Conservation (phyloP, 2,797 vertebrate genomes). For the Melanotaenia trifasciata region DNA sequence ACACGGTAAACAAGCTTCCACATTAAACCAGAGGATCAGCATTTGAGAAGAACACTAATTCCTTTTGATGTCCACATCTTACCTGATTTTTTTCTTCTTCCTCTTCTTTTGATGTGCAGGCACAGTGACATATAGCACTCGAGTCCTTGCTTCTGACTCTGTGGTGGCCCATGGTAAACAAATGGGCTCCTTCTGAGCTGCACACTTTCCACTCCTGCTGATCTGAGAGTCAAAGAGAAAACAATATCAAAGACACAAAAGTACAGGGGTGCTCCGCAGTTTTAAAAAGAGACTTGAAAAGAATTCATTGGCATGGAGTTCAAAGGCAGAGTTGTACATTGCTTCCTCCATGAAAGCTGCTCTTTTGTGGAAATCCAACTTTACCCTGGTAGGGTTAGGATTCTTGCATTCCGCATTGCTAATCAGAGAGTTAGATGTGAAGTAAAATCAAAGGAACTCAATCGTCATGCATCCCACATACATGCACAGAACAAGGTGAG, state of each 20-base stretch:
- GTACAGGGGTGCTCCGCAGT: slow-evolving; percentile 11
- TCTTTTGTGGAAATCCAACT: slow-evolving; percentile 35
- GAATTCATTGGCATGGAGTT: slow-evolving; percentile 51
- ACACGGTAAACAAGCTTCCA: slow-evolving; percentile 35
- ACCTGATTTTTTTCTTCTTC: not conserved
- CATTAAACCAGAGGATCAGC: slow-evolving; percentile 19
- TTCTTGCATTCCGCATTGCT: slow-evolving; percentile 39
- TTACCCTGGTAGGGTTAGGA: slow-evolving; percentile 13
- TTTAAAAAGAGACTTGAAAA: slow-evolving; percentile 53
- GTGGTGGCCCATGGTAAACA: slow-evolving; percentile 28
- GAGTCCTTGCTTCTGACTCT: not conserved
- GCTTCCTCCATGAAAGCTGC: slow-evolving; percentile 6
- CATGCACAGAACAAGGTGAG: not conserved
- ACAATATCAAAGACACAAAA: slow-evolving; percentile 46
- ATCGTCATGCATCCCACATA: not conserved
- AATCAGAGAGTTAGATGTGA: slow-evolving; percentile 14
- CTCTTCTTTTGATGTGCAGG: not conserved
- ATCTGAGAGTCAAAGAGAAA: slow-evolving; percentile 50
- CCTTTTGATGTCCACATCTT: slow-evolving; percentile 21
- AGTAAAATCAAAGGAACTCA: slow-evolving; percentile 39
- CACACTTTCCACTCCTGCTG: slow-evolving; percentile 31
- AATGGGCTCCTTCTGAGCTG: slow-evolving; percentile 22
- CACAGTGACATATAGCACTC: not conserved
- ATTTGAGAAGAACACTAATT: not conserved
- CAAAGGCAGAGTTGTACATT: slow-evolving; percentile 50